These are phyloP conservation scores for Drosophila bunnanda DNA, from an alignment of 2,888 invertebrate genomes.

Conservation along the genomic window DNA sequence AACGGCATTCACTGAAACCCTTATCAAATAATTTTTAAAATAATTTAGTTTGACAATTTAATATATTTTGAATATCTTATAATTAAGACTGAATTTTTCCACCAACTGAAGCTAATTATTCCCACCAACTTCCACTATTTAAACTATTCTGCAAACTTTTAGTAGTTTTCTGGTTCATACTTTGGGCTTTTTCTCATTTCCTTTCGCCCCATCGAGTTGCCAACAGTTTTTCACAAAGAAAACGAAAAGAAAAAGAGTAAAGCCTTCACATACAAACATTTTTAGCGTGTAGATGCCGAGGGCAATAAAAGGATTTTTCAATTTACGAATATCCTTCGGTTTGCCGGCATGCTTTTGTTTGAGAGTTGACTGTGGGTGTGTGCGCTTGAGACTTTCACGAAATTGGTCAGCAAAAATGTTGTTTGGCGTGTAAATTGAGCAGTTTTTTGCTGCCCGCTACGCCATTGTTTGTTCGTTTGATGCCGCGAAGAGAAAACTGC, in stretches of 20 bases:
- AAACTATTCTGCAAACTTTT: neutral
- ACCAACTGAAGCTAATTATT: neutral
- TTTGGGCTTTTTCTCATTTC: neutral
- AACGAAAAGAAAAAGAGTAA: neutral
- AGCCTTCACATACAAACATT: slow-evolving; percentile 38
- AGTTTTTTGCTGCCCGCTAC: slow-evolving; percentile 20
- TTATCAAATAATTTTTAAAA: neutral
- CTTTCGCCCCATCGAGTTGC: slow-evolving; percentile 2
- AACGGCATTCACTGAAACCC: too few species aligned
- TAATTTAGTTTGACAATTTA: neutral
- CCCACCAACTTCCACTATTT: neutral
- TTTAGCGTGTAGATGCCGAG: slow-evolving; percentile 6
- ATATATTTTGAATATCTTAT: neutral
- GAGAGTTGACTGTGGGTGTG: slow-evolving; percentile 7
- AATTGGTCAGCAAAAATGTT: slow-evolving; percentile 47
- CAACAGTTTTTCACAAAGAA: neutral
- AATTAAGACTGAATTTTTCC: neutral
- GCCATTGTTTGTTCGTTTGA: slow-evolving; percentile 26
- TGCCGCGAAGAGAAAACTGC: slow-evolving; percentile 5
- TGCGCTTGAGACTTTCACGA: slow-evolving; percentile 17
- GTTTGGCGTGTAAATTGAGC: slow-evolving; percentile 48
- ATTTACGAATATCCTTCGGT: slow-evolving; percentile 31
- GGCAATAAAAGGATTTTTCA: slow-evolving; percentile 41
- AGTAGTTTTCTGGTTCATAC: neutral
- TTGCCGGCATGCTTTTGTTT: slow-evolving; percentile 7